These are phyloP conservation scores for Drosophila austrosaltans DNA, from an alignment of 2,888 invertebrate genomes.

Conservation along the genomic window DNA sequence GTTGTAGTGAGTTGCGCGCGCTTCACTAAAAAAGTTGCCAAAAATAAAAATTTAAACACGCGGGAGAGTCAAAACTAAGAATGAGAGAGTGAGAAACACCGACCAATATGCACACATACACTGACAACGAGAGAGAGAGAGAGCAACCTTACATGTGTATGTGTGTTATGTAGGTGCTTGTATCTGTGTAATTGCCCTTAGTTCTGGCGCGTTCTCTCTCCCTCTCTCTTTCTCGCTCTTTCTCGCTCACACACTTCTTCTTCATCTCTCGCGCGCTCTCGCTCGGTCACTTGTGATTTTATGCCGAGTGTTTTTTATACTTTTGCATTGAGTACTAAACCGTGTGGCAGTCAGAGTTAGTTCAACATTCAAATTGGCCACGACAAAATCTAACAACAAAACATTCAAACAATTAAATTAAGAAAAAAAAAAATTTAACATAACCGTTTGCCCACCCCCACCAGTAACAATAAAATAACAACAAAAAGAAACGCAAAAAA, in stretches of 20 bases:
- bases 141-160: slow-evolving; percentile 16
- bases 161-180: slow-evolving; percentile 39
- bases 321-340: slow-evolving; percentile 42
- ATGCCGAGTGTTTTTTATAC: slow-evolving; percentile 48
- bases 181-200: slow-evolving; percentile 57
- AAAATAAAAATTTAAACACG: slow-evolving; percentile 67
- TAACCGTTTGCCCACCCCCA: not conserved
- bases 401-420: slow-evolving; percentile 1
- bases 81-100: slow-evolving; percentile 13
- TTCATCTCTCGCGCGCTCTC: slow-evolving; percentile 16
- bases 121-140: slow-evolving; percentile 29
- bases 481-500: not conserved
- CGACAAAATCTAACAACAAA: slow-evolving; percentile 27
- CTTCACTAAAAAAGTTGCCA: slow-evolving; percentile 56
- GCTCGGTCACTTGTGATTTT: slow-evolving; percentile 18
- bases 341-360: slow-evolving; percentile 57
- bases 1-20: slow-evolving; percentile 66
- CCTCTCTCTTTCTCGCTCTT: slow-evolving; percentile 26
- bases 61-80: slow-evolving; percentile 30
- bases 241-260: not conserved
- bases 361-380: slow-evolving; percentile 51
- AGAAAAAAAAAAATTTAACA: slow-evolving; percentile 20
- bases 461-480: not conserved
- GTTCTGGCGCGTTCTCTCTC: slow-evolving; percentile 40
- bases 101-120: not conserved